Percentiles rank a stretch among this genome's conserved stretches.
Conservation (phyloP, 2,888 invertebrate genomes). For the Acleris holmiana region DNA sequence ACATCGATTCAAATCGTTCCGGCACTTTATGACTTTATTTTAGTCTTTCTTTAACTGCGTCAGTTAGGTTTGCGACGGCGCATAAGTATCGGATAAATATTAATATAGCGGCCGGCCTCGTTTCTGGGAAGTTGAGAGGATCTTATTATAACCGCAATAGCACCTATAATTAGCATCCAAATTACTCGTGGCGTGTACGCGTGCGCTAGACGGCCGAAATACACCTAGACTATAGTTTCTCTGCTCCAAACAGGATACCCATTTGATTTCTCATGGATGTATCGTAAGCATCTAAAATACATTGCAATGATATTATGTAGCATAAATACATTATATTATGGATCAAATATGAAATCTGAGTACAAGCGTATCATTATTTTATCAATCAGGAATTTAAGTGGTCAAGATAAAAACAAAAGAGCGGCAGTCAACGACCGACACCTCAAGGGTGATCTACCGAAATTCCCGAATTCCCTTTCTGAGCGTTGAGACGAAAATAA, state of each 20-base stretch:
- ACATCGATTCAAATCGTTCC: slow-evolving; percentile 81
- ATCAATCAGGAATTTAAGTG: neutral
- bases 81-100: slow-evolving; percentile 81
- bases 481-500: slow-evolving; percentile 80
- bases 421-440: slow-evolving; percentile 71
- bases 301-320: no score
- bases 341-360: no score
- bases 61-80: slow-evolving; percentile 78
- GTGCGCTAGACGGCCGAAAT: slow-evolving; percentile 68
- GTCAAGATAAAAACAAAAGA: slow-evolving; percentile 73
- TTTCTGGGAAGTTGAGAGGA: slow-evolving; percentile 83
- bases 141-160: slow-evolving; percentile 85
- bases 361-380: neutral
- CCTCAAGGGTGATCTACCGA: slow-evolving; percentile 80
- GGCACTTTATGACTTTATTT: slow-evolving; percentile 83
- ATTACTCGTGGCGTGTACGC: slow-evolving; percentile 77
- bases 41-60: slow-evolving; percentile 83
- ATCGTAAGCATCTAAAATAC: no score
- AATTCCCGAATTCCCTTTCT: slow-evolving; percentile 82
- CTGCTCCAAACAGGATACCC: slow-evolving; percentile 49
- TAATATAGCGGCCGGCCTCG: slow-evolving; percentile 83
- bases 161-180: slow-evolving; percentile 83
- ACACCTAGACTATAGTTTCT: slow-evolving; percentile 49
- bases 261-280: no score
- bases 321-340: no score